A percentile compares a stretch with the other conserved stretches of the same genome.
These are phyloP conservation scores for Cottus gobio DNA, from an alignment of 2,113 vertebrate genomes.

Conservation along the genomic window DNA sequence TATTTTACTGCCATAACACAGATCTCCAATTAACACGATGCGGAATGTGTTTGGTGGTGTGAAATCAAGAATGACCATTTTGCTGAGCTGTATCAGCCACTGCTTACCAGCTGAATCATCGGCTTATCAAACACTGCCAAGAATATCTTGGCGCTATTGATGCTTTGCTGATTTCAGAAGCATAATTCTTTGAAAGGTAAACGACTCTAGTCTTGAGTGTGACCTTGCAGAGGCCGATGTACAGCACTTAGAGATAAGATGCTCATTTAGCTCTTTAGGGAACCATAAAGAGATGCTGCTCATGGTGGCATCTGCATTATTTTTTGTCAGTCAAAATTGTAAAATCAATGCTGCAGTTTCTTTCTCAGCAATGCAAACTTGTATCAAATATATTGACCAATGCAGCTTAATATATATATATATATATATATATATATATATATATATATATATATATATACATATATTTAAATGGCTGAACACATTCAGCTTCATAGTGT, in stretches of 20 bases:
- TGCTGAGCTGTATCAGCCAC: constrained; percentile 51
- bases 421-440: too few relatives aligned
- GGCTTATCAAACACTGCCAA: constrained; percentile 55
- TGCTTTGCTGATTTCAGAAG: constrained; percentile 52
- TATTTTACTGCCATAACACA: neutral
- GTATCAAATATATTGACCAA: constrained; percentile 1
- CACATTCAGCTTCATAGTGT: neutral
- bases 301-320: constrained; percentile 3
- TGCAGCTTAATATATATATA: neutral
- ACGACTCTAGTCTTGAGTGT: constrained; percentile 31
- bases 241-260: constrained; percentile 40
- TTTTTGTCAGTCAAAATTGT: constrained; percentile 19
- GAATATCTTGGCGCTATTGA: constrained; percentile 21
- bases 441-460: too few relatives aligned
- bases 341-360: constrained; percentile 7
- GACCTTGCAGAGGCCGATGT: constrained; percentile 40
- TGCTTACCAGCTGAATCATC: constrained; percentile 50
- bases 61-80: constrained; percentile 46
- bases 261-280: constrained; percentile 31
- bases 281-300: constrained; percentile 36
- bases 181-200: constrained; percentile 49
- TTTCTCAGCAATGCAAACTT: neutral
- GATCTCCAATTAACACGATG: constrained; percentile 16
- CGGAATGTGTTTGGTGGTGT: constrained; percentile 26
- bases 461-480: too few relatives aligned